Percentiles rank a stretch among this genome's conserved stretches.
These are phyloP conservation scores for Trichoplusia ni DNA, from an alignment of 1,140 invertebrate species.

Conservation along the genomic window DNA sequence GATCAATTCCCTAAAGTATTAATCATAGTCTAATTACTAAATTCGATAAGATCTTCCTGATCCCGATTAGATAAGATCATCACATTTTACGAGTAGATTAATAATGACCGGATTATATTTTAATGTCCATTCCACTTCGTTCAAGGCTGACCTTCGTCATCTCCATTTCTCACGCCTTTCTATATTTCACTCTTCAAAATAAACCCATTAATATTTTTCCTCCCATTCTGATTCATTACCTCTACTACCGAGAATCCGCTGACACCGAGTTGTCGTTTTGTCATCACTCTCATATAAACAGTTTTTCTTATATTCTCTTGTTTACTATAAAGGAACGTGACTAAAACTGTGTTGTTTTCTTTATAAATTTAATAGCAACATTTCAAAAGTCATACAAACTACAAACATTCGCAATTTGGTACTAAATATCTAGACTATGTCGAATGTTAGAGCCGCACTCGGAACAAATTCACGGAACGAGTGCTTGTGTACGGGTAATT, in stretches of 20 bases:
- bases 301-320: too few relatives aligned
- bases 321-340: background rate
- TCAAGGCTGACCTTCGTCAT: constrained; percentile 4
- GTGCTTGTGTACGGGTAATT: constrained; percentile 19
- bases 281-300: too few relatives aligned
- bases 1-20: too few relatives aligned
- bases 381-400: constrained; percentile 1
- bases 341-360: background rate
- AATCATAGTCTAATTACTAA: too few relatives aligned
- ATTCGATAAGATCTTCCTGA: too few relatives aligned
- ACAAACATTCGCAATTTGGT: background rate
- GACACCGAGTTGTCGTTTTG: too few relatives aligned
- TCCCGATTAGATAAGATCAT: too few relatives aligned
- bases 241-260: too few relatives aligned
- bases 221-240: background rate
- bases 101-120: too few relatives aligned
- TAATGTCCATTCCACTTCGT: background rate
- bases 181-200: background rate
- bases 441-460: constrained; percentile 1
- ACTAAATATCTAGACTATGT: constrained; percentile 25
- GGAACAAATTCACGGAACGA: constrained; percentile 21
- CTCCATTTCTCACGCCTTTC: background rate
- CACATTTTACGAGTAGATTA: too few relatives aligned
- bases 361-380: background rate
- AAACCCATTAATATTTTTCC: background rate